phyloP scores from a whole-genome alignment of 2,113 vertebrate species.

The Apodemus sylvaticus region DNA sequence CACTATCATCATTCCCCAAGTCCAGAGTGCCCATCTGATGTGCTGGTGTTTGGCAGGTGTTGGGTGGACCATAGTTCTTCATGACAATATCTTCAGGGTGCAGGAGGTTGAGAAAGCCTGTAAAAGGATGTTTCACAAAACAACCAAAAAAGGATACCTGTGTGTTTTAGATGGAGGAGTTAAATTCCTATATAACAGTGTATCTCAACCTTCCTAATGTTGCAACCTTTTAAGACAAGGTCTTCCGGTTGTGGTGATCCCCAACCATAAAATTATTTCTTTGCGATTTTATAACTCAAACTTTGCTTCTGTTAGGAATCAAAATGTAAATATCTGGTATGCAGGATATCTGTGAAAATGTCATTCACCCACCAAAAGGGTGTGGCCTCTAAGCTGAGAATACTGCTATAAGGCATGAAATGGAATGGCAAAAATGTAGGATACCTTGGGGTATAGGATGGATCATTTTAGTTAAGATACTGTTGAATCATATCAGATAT shows the following conservation, averaged over 20 bases:
- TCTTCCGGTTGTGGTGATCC: neutral
- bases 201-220: neutral
- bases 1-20: neutral
- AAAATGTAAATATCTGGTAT: neutral
- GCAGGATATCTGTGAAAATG: neutral
- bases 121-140: neutral
- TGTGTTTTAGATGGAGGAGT: rapidly evolving
- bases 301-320: neutral
- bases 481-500: neutral
- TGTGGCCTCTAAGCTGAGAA: neutral
- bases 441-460: neutral
- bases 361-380: neutral
- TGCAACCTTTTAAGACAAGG: neutral
- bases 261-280: neutral
- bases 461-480: conserved; percentile 29
- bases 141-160: neutral
- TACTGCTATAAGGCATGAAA: neutral
- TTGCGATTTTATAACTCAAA: neutral
- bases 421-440: neutral
- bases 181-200: neutral
- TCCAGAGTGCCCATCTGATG: neutral
- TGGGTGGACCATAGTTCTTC: neutral
- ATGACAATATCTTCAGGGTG: neutral
- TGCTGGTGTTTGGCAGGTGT: neutral
- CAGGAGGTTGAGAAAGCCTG: neutral